Conservation (phyloP, 2,113 vertebrate species). For the Mesoclemmys tuberculata region DNA sequence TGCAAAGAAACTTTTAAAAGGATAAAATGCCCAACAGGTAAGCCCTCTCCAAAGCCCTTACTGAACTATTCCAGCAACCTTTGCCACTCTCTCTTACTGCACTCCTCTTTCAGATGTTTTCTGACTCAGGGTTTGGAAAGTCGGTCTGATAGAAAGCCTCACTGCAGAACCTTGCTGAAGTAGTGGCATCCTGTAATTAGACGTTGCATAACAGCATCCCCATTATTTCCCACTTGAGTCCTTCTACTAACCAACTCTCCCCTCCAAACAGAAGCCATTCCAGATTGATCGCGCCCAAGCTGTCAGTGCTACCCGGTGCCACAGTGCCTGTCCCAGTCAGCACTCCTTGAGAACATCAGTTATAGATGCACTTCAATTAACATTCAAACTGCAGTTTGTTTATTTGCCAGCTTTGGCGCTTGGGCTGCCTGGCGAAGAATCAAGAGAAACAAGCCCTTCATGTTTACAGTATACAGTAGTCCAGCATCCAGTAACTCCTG, state of each 20-base stretch:
- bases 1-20: background rate
- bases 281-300: background rate
- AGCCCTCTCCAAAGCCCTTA: background rate
- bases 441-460: slow-evolving; percentile 18
- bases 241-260: slow-evolving; percentile 12
- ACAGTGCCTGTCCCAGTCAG: background rate
- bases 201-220: slow-evolving; percentile 39
- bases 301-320: background rate
- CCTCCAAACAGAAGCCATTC: slow-evolving; percentile 47
- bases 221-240: slow-evolving; percentile 40
- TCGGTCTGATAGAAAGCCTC: background rate
- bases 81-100: background rate
- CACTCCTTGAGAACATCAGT: background rate
- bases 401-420: background rate
- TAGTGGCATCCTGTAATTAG: background rate
- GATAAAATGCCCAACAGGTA: background rate
- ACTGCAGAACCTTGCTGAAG: background rate
- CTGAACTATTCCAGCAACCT: background rate
- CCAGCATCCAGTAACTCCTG: background rate
- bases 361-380: slow-evolving; percentile 1
- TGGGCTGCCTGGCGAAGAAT: background rate
- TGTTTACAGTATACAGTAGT: background rate
- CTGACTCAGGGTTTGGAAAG: rapidly evolving
- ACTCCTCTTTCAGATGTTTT: background rate
- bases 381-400: rapidly evolving